A percentile compares a stretch with the other conserved stretches of the same genome.
phyloP scores from a whole-genome alignment of 2,797 vertebrate genomes.

The Myripristis murdjan region DNA sequence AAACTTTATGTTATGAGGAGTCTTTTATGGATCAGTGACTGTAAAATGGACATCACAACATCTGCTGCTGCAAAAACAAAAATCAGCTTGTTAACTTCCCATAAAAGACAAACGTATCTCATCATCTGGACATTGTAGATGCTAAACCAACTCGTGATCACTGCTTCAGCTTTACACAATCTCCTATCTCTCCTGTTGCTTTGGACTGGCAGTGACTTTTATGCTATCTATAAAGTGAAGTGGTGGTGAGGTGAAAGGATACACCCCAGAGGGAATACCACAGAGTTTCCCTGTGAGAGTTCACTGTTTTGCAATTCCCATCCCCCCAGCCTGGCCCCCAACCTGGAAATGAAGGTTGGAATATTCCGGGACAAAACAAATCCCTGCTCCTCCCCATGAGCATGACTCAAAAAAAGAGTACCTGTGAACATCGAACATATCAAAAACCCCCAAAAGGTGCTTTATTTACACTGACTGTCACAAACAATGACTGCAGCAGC shows the following conservation, averaged over 20 bases:
- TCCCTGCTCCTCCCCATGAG: background rate
- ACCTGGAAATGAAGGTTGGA: background rate
- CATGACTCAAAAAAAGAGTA: background rate
- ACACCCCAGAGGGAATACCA: conserved; percentile 25
- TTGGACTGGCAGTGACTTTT: background rate
- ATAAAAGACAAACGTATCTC: too few species aligned
- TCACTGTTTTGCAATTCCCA: conserved; percentile 32
- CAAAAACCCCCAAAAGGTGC: conserved; percentile 5
- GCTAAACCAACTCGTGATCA: background rate
- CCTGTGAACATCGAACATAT: background rate
- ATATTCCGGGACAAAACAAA: conserved; percentile 14
- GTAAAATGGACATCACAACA: conserved; percentile 36
- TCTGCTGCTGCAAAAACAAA: background rate
- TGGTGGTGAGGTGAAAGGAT: conserved; percentile 1
- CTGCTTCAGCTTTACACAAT: too few species aligned
- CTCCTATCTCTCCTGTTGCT: background rate
- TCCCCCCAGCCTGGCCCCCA: background rate
- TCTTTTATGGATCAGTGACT: conserved; percentile 24
- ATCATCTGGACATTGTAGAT: too few species aligned
- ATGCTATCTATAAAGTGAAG: background rate
- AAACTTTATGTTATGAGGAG: conserved; percentile 58
- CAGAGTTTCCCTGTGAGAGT: conserved; percentile 43
- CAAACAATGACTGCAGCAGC: background rate
- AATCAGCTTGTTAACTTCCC: too few species aligned
- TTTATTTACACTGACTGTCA: background rate